Percentiles rank a stretch among this genome's conserved stretches.
phyloP scores from a whole-genome alignment of 2,888 invertebrate genomes.

The Tipula vernalis region DNA sequence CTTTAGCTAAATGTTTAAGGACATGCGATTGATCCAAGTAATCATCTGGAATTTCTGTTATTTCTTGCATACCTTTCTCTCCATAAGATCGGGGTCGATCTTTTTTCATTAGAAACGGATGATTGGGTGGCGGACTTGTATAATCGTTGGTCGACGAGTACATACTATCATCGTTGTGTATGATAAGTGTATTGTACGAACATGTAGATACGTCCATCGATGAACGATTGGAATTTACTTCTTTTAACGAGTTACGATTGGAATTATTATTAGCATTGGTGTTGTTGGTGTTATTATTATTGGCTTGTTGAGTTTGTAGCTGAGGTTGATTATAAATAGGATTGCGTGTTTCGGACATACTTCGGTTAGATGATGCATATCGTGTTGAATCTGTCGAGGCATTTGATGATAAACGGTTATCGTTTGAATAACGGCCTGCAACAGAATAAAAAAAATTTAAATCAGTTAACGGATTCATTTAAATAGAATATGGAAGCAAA shows the following conservation, averaged over 20 bases:
- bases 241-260: conserved; percentile 51
- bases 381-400: conserved; percentile 18
- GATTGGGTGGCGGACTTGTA: conserved; percentile 14
- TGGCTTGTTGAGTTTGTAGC: neutral
- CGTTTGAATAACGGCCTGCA: conserved; percentile 17
- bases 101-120: conserved; percentile 15
- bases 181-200: conserved; percentile 72
- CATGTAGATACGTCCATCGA: conserved; percentile 63
- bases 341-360: conserved; percentile 19
- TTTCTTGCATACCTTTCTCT: conserved; percentile 43
- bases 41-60: conserved; percentile 74
- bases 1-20: conserved; percentile 71
- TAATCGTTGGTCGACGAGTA: conserved; percentile 18
- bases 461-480: too few relatives aligned
- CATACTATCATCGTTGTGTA: conserved; percentile 48
- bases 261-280: conserved; percentile 21
- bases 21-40: conserved; percentile 73
- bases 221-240: conserved; percentile 47
- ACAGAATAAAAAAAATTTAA: neutral
- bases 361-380: conserved; percentile 19
- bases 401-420: conserved; percentile 19
- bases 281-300: neutral
- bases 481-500: too few relatives aligned
- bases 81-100: conserved; percentile 20
- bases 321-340: conserved; percentile 16